phyloP scores from a whole-genome alignment of 2,113 vertebrate species.

The Rhinopomastus cyanomelas region DNA sequence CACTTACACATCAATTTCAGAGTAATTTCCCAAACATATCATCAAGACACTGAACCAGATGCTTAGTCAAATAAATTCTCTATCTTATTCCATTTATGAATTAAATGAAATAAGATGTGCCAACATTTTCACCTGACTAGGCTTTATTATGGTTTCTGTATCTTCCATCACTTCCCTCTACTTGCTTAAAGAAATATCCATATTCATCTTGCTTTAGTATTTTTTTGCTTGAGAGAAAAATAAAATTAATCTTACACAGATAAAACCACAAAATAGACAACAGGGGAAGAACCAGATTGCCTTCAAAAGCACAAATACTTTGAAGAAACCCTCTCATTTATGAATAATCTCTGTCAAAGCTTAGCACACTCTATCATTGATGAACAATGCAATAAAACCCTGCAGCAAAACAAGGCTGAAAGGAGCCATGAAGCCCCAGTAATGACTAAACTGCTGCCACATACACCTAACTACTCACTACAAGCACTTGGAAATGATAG shows the following conservation, averaged over 20 bases:
- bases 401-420: background rate
- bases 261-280: background rate
- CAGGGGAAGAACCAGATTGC: background rate
- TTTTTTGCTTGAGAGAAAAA: background rate
- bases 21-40: slow-evolving; percentile 49
- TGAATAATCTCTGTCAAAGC: slow-evolving; percentile 2
- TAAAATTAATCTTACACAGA: background rate
- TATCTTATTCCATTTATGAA: slow-evolving; percentile 21
- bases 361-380: background rate
- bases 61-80: slow-evolving; percentile 54
- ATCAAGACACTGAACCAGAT: slow-evolving; percentile 41
- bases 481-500: accelerated
- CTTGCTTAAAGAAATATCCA: background rate
- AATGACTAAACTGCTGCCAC: background rate
- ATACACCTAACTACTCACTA: accelerated
- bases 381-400: background rate
- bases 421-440: background rate
- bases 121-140: slow-evolving; percentile 44
- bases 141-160: slow-evolving; percentile 19
- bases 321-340: background rate
- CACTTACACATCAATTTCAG: slow-evolving; percentile 55
- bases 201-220: background rate
- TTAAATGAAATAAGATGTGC: slow-evolving; percentile 34
- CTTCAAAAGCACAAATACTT: background rate
- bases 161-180: background rate